Conservation (phyloP, 2,797 vertebrate genomes). For the Acanthis flammea region DNA sequence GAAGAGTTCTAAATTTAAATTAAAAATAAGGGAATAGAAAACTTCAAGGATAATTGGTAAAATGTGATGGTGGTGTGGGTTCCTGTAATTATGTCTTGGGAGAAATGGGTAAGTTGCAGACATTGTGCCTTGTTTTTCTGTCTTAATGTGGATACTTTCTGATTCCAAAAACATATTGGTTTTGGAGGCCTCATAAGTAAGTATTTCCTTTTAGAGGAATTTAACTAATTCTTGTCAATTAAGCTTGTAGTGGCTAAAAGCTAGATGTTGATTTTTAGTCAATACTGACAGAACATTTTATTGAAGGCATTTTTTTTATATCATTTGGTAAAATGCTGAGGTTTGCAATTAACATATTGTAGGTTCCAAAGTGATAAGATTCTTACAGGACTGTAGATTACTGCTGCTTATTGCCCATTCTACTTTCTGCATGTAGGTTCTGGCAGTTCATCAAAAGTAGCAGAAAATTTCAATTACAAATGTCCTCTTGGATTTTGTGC, state of each 20-base stretch:
- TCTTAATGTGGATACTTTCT: neutral
- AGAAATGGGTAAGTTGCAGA: neutral
- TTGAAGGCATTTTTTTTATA: neutral
- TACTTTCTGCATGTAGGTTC: neutral
- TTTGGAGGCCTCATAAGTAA: neutral
- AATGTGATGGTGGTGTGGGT: neutral
- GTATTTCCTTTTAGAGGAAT: neutral
- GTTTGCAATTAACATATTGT: neutral
- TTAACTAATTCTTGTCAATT: neutral
- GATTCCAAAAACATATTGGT: neutral
- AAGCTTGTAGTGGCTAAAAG: neutral
- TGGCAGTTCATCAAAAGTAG: neutral
- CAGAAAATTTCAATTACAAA: neutral
- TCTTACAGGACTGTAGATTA: neutral
- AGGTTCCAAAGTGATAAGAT: neutral
- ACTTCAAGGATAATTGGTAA: neutral
- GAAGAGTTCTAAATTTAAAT: neutral
- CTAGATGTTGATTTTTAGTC: neutral
- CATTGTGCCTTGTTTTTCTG: neutral
- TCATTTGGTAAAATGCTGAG: neutral
- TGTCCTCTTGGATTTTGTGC: neutral
- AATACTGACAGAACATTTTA: neutral
- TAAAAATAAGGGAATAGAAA: neutral
- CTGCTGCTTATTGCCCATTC: neutral
- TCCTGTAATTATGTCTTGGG: neutral